phyloP scores from a whole-genome alignment of 2,113 vertebrate species.

The Macquaria australasica region DNA sequence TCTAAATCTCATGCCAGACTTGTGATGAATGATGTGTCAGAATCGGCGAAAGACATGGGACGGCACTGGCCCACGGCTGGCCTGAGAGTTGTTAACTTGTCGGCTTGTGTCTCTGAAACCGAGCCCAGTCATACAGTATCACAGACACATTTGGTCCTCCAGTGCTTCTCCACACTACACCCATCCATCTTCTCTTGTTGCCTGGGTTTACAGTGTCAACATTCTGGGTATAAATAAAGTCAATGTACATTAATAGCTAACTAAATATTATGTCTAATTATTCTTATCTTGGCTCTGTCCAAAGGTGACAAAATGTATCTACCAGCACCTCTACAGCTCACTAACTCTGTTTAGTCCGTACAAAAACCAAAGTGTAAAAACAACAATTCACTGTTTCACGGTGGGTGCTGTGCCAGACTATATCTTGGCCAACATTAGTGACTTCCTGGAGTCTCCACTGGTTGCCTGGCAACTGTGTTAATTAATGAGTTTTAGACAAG shows the following conservation, averaged over 20 bases:
- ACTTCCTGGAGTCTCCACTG: background rate
- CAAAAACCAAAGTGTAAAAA: background rate
- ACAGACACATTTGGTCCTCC: background rate
- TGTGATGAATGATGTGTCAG: background rate
- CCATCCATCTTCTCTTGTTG: background rate
- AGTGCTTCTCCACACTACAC: too few species aligned
- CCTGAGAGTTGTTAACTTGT: slow-evolving; percentile 2
- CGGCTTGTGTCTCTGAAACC: background rate
- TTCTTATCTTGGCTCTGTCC: background rate
- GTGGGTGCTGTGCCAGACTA: background rate
- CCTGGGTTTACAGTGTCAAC: too few species aligned
- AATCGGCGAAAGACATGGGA: background rate
- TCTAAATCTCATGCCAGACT: background rate
- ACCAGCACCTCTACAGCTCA: background rate
- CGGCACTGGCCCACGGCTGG: background rate
- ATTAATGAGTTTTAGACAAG: background rate
- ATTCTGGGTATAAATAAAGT: background rate
- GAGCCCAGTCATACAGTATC: background rate
- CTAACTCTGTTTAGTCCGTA: background rate
- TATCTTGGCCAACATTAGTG: background rate
- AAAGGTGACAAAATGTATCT: background rate
- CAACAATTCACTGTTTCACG: background rate
- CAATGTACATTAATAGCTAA: background rate
- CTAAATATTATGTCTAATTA: background rate
- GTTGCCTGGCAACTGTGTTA: slow-evolving; percentile 29